phyloP scores from a whole-genome alignment of 2,113 vertebrate species.

The Ciconia boyciana region DNA sequence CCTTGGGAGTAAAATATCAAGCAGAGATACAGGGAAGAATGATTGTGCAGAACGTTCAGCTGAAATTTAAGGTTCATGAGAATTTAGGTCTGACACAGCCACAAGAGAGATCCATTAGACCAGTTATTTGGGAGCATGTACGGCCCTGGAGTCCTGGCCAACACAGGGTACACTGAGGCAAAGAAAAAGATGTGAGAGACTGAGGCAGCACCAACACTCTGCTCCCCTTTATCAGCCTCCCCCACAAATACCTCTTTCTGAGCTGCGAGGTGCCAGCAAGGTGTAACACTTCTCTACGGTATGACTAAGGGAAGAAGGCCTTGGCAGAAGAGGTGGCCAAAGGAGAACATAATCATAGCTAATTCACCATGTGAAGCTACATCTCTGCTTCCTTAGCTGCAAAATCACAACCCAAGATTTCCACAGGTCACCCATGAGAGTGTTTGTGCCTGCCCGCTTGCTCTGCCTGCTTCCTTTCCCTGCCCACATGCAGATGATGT shows the following conservation, averaged over 20 bases:
- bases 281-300: not conserved
- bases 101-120: not conserved
- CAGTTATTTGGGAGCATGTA: not conserved
- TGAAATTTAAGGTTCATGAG: not conserved
- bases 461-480: not conserved
- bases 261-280: not conserved
- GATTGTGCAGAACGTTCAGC: not conserved
- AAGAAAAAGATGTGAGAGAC: not conserved
- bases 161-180: not conserved
- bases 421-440: not conserved
- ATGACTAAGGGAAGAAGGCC: not conserved
- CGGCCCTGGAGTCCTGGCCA: not conserved
- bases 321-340: not conserved
- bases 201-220: not conserved
- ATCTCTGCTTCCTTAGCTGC: not conserved
- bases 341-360: not conserved
- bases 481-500: not conserved
- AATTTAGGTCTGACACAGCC: not conserved
- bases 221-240: not conserved
- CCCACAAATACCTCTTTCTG: not conserved
- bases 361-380: not conserved
- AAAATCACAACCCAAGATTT: not conserved
- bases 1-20: not conserved
- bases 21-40: not conserved
- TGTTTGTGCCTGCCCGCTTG: not conserved